A percentile compares a stretch with the other conserved stretches of the same genome.
Conservation (phyloP, 2,888 invertebrate species). For the Lamellibrachia satsuma region DNA sequence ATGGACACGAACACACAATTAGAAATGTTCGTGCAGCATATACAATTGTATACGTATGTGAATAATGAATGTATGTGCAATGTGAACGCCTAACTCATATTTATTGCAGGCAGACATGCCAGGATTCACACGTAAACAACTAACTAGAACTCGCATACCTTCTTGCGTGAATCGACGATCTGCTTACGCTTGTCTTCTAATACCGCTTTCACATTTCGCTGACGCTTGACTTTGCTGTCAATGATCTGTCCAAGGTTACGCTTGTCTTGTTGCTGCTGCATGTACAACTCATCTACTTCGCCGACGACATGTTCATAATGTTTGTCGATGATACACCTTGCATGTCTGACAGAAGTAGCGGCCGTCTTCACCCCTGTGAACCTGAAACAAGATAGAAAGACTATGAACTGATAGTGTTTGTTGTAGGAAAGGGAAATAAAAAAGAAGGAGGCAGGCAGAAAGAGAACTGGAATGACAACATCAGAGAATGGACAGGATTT, state of each 20-base stretch:
- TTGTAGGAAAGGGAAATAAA: too few species aligned
- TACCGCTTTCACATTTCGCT: slow-evolving; percentile 30
- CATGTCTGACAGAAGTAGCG: slow-evolving; percentile 42
- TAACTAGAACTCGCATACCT: neutral
- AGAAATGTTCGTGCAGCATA: too few species aligned
- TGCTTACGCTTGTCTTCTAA: slow-evolving; percentile 36
- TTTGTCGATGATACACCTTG: slow-evolving; percentile 39
- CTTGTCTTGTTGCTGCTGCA: slow-evolving; percentile 39
- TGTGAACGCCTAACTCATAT: too few species aligned
- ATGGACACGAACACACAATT: too few species aligned
- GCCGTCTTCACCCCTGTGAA: slow-evolving; percentile 38
- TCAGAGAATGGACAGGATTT: too few species aligned
- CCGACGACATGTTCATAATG: slow-evolving; percentile 41
- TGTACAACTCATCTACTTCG: slow-evolving; percentile 36
- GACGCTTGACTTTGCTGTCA: slow-evolving; percentile 30
- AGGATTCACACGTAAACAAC: neutral
- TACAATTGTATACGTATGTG: too few species aligned
- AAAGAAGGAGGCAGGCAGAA: too few species aligned
- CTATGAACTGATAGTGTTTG: neutral
- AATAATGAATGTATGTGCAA: too few species aligned
- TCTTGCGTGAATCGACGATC: slow-evolving; percentile 34
- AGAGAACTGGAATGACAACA: too few species aligned
- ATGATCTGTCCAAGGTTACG: slow-evolving; percentile 35
- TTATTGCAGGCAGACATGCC: too few species aligned
- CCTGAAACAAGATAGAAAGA: neutral